These are phyloP conservation scores for Nineta flava DNA, from an alignment of 2,888 invertebrate species.

Conservation along the genomic window DNA sequence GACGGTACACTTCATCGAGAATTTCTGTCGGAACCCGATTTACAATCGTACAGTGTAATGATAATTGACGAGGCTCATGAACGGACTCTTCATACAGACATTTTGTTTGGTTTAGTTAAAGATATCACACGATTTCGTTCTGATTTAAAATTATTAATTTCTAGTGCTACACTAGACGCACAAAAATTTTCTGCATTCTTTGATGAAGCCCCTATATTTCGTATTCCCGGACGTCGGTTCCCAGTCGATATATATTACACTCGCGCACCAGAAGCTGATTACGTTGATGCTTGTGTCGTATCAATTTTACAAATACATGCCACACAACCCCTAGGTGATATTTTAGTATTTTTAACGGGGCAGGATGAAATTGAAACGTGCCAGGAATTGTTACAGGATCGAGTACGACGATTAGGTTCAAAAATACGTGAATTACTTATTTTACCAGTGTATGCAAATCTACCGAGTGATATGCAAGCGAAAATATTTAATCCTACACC, in stretches of 20 bases:
- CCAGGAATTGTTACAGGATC: slow-evolving; percentile 76
- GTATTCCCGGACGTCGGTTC: slow-evolving; percentile 93
- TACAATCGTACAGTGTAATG: slow-evolving; percentile 93
- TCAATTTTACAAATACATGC: slow-evolving; percentile 96
- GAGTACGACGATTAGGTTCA: slow-evolving; percentile 80
- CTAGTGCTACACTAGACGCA: slow-evolving; percentile 95
- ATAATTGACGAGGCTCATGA: slow-evolving; percentile 99
- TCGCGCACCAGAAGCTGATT: slow-evolving; percentile 98
- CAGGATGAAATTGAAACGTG: slow-evolving; percentile 86
- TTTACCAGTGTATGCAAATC: slow-evolving; percentile 92
- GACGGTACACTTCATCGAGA: slow-evolving; percentile 96
- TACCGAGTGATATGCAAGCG: slow-evolving; percentile 97
- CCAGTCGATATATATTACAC: slow-evolving; percentile 99
- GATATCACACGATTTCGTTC: slow-evolving; percentile 87
- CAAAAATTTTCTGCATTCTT: slow-evolving; percentile 97
- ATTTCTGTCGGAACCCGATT: slow-evolving; percentile 92
- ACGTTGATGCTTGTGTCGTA: slow-evolving; percentile 95
- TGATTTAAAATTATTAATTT: slow-evolving; percentile 90
- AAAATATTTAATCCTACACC: slow-evolving; percentile 98
- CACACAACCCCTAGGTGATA: slow-evolving; percentile 90
- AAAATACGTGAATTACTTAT: slow-evolving; percentile 86
- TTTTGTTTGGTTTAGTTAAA: slow-evolving; percentile 92
- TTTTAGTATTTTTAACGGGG: slow-evolving; percentile 91
- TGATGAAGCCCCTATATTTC: slow-evolving; percentile 94
- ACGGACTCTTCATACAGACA: slow-evolving; percentile 93